Evolutionary conservation across 1,140 invertebrate species (phyloP), one percentile per base, ranked within the genome.

Genomic region (Zophobas morio): DNA sequence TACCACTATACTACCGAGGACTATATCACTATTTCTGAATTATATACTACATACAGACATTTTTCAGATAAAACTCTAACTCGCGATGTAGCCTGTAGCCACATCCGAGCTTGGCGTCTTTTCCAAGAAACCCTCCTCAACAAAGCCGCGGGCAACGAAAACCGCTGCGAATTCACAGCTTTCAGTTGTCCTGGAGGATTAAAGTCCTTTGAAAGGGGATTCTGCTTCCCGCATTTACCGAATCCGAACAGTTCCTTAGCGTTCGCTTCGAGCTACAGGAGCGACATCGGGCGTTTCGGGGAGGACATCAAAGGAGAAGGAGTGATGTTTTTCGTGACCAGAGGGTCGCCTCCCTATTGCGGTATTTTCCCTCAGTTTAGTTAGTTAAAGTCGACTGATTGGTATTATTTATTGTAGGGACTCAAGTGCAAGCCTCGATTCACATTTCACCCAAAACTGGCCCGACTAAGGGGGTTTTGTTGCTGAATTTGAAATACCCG

Each of bases 71-170:
- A 79, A 72, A 82, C 74, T 36, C 75, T 86, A 32, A 82, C 83
- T 71, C 82, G 85, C 34, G 89, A 89, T 49, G 82, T 79, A 85
- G 90, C 86, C 78, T 88, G 87, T 73, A 88, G 87, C 74, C 87
- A 88, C 73, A 75, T 85, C 33, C 57, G 87, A 53, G 85, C 87
- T 0, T 86, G 82, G 74, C 79, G 84, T 35, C 71, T 87, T 1
- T 88, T 84, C 78, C 54, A 84, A 33, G 87, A 87, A 80, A 82
- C 84, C 20, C 70, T 87, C 6, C 40, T 77, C 8, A 82, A 80
- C 56, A 83, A 85, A 80, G 60, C 80, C 1, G 75, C 74, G 1
- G 79, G 74, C 49, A 36, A 72, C n/a, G 57, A 70, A 0, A 40
- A 74, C 36, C 63, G 56, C 6, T 87, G 87, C 76, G 78, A 85